Evolutionary conservation across 2,888 invertebrate genomes (phyloP).

Genomic region (Ligdia adustata): DNA sequence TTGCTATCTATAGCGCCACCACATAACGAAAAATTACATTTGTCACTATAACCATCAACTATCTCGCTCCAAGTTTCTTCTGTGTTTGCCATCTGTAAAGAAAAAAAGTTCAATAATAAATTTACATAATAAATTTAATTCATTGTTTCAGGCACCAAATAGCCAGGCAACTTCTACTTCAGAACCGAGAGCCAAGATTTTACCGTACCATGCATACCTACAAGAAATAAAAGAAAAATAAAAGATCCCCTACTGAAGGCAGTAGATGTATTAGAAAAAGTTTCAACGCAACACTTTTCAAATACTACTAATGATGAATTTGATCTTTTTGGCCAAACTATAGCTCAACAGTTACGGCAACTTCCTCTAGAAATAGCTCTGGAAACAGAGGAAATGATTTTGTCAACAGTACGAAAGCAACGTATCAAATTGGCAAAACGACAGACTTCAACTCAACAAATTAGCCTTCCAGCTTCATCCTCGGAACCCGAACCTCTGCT

Average conservation of each 20-base stretch:
- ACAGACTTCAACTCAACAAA: constrained; percentile 10
- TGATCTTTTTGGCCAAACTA: constrained; percentile 29
- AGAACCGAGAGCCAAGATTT: too few relatives aligned
- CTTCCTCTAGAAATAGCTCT: constrained; percentile 25
- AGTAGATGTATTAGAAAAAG: constrained; percentile 21
- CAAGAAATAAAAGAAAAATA: constrained; percentile 28
- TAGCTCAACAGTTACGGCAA: constrained; percentile 27
- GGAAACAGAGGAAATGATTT: constrained; percentile 28
- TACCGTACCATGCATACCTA: too few relatives aligned
- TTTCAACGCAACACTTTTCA: constrained; percentile 6
- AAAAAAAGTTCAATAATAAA: constrained; percentile 22
- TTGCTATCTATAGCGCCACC: constrained; percentile 6
- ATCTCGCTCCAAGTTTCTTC: constrained; percentile 7
- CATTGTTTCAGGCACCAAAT: constrained; percentile 27
- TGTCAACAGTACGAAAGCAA: constrained; percentile 26
- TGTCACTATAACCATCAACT: constrained; percentile 18
- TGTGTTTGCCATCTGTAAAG: constrained; percentile 21
- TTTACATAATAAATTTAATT: constrained; percentile 26
- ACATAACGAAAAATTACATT: constrained; percentile 20
- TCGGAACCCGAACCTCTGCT: too few relatives aligned
- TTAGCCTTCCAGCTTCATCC: background rate
- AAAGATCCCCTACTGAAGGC: constrained; percentile 25
- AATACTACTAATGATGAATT: constrained; percentile 18
- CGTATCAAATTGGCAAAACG: constrained; percentile 20
- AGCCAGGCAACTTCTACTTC: too few relatives aligned